These are phyloP conservation scores for Phlogophora meticulosa DNA, from an alignment of 2,888 invertebrate genomes.

Conservation along the genomic window DNA sequence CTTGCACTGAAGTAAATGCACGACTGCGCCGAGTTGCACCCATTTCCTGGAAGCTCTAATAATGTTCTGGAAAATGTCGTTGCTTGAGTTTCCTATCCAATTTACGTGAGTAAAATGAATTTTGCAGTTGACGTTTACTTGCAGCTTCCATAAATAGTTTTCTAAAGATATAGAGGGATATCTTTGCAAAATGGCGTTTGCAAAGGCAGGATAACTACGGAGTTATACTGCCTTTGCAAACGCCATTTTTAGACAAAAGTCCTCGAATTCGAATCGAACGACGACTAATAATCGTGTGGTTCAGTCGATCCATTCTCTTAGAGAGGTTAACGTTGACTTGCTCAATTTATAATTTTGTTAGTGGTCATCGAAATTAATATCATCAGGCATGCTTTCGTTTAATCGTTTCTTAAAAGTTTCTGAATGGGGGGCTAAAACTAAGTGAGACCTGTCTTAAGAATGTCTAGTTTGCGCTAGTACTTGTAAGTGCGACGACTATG, in stretches of 20 bases:
- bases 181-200: no score
- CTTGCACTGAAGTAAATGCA: background rate
- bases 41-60: constrained; percentile 2
- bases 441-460: background rate
- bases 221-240: constrained; percentile 3
- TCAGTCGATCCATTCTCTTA: background rate
- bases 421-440: background rate
- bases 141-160: background rate
- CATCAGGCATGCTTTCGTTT: background rate
- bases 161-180: background rate
- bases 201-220: no score
- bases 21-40: background rate
- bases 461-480: background rate
- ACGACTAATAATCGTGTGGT: no score
- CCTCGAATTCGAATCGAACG: background rate
- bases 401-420: no score
- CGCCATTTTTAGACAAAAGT: background rate
- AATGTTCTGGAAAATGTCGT: background rate
- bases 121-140: background rate
- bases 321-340: background rate
- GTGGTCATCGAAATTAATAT: background rate
- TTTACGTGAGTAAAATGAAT: background rate
- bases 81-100: background rate
- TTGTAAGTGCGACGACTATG: no score
- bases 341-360: background rate